Conservation (phyloP, 2,113 vertebrate species). For the Silurus glanis region DNA sequence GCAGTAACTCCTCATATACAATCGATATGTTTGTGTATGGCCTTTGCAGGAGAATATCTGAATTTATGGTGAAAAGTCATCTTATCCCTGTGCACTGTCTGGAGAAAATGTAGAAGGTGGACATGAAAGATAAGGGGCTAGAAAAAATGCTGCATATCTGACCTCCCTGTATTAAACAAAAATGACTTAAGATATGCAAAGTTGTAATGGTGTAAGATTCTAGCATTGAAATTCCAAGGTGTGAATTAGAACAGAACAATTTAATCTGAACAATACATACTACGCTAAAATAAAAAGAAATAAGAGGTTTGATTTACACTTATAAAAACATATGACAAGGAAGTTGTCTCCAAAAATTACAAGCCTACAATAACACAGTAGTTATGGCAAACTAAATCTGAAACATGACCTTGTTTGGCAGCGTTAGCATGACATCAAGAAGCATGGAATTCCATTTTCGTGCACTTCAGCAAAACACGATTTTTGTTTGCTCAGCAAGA, state of each 20-base stretch:
- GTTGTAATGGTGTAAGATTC: not conserved
- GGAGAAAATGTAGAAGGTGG: too few relatives aligned
- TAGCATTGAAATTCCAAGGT: not conserved
- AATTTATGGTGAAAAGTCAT: not conserved
- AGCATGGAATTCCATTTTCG: not conserved
- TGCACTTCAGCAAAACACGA: slow-evolving; percentile 53
- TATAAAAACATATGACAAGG: not conserved
- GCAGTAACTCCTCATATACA: too few relatives aligned
- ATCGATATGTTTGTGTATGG: too few relatives aligned
- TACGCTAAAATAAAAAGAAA: not conserved
- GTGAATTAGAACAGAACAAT: not conserved
- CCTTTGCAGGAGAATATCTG: not conserved
- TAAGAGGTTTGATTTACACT: not conserved
- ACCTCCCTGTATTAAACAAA: not conserved
- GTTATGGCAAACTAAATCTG: slow-evolving; percentile 37
- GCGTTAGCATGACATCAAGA: not conserved
- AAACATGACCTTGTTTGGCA: not conserved
- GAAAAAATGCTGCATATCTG: not conserved
- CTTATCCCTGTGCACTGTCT: too few relatives aligned
- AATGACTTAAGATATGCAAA: not conserved
- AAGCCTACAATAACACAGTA: slow-evolving; percentile 4
- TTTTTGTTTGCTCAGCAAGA: slow-evolving; percentile 73
- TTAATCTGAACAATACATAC: not conserved
- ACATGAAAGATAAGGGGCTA: too few relatives aligned
- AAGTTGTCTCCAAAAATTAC: not conserved